These are phyloP conservation scores for Tromatobia lineatoria DNA, from an alignment of 2,888 invertebrate species.

Conservation along the genomic window DNA sequence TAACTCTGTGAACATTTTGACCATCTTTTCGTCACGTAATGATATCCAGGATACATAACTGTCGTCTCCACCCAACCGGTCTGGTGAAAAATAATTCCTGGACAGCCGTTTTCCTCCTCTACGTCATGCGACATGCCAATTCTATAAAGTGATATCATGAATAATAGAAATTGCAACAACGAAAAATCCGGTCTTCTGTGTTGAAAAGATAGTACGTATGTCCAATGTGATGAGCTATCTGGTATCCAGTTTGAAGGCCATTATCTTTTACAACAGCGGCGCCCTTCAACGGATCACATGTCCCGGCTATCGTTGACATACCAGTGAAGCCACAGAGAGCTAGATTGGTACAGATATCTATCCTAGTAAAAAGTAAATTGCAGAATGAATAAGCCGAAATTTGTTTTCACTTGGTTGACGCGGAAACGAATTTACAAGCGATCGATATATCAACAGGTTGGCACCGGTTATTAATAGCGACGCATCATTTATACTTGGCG, in stretches of 20 bases:
- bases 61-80: slow-evolving; percentile 77
- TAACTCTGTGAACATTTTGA: slow-evolving; percentile 86
- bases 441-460: neutral
- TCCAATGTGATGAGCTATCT: slow-evolving; percentile 88
- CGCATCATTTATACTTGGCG: neutral
- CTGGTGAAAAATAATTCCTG: slow-evolving; percentile 71
- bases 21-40: slow-evolving; percentile 85
- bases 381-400: slow-evolving; percentile 7
- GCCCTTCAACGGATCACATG: slow-evolving; percentile 87
- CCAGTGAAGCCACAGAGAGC: slow-evolving; percentile 85
- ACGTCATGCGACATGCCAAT: slow-evolving; percentile 82
- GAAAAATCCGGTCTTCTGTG: neutral
- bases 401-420: slow-evolving; percentile 13
- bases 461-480: neutral
- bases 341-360: slow-evolving; percentile 82
- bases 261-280: slow-evolving; percentile 87
- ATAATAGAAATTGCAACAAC: slow-evolving; percentile 21
- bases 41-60: slow-evolving; percentile 81
- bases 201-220: slow-evolving; percentile 86
- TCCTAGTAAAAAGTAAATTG: slow-evolving; percentile 75
- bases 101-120: slow-evolving; percentile 77
- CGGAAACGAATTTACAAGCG: neutral
- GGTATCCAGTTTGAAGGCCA: slow-evolving; percentile 87
- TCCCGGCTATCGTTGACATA: slow-evolving; percentile 86
- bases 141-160: slow-evolving; percentile 68